Evolutionary conservation across 1,140 invertebrate species (phyloP), one percentile per base, ranked within the genome.

Genomic region (Paralvinella palmiformis): DNA sequence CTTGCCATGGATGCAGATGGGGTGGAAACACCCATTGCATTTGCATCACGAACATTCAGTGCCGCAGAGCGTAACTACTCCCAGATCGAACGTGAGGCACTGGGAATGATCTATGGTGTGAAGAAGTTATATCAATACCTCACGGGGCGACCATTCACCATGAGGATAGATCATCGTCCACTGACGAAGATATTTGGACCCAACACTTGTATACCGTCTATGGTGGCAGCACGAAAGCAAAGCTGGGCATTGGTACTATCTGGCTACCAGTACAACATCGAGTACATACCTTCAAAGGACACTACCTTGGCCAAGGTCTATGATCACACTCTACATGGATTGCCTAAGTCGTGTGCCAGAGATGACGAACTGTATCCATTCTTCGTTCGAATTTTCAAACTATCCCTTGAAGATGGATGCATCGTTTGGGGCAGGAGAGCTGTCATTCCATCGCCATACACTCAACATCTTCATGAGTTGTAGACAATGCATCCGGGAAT

Each of bases 401-500:
- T n/a, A n/a, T n/a, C n/a, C n/a, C n/a, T n/a, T n/a, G n/a, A n/a
- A n/a, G n/a, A n/a, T n/a, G n/a, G n/a, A n/a, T n/a, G n/a, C n/a
- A n/a, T n/a, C n/a, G n/a, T n/a, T n/a, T 71, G 70, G 69, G 69
- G 61, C 20, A 59, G 65, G 22, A 44, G 68, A 1, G 64, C 69
- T n/a, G 63, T 83, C 15, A 75, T 84, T 32, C 84, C 84, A 35
- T 71, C 79, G 69, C 56, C 33, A 20, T 63, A 81, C 36, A 74
- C 71, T 44, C n/a, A 67, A 15, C 41, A 69, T 56, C 68, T 84
- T 5, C 55, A 78, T 20, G 71, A 79, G 59, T 68, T 85, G 15
- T 83, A 85, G 71, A 58, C 63, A 13, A 78, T 74, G 3, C 84
- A 86, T 68, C 75, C 77, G 3, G 83, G 84, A 7, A 80, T 85